Base-by-base conservation (phyloP, 2,888 invertebrate species). In the Drosophila flavopinicola region DNA sequence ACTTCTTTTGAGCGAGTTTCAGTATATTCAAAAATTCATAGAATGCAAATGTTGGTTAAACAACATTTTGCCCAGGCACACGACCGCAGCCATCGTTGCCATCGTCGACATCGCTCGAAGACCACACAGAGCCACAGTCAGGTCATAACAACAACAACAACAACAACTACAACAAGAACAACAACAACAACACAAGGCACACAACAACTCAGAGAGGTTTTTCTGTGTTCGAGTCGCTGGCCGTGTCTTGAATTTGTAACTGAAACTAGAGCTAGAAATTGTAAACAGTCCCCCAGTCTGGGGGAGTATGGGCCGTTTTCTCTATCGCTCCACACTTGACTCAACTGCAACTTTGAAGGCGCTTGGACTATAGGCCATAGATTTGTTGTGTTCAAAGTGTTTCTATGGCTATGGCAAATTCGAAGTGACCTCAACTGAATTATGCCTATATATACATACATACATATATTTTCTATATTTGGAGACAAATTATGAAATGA, bases 21-120 rank as follows among this genome's bases (percentile, higher is more conserved):
- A 44, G 56, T 66, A 60, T 59, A 73, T 76, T 79, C 85, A 67
- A 80, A 80, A 86, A 80, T 87, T 67, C 80, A 86, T 87, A 80
- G 85, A 80, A 86, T 80, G 80, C 80, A 86, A 80, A 80, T 80
- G 87, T 80, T 86, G 85, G 78, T 52, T 67, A 67, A 86, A 77
- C 87, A 79, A 86, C 78, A 86, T 86, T 86, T 86, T 68, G 82
- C 79, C 73, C 57, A 64, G 64, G 66, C 76, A 71, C 67, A 75
- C 70, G 61, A 59, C 54, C 52, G 27, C 30, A 35, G 39, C 33
- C 57, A 54, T n/a, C n/a, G 49, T 44, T 45, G 7, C n/a, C 9
- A 17, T n/a, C 7, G 42, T 9, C 7, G 20, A 23, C 48, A 25
- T 27, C n/a, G 41, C 53, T 42, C 23, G 52, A 27, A 54, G 65